Percentiles rank a stretch among this genome's conserved stretches.
Evolutionary conservation across 2,113 vertebrate species (phyloP).

Genomic region (Craseonycteris thonglongyai): DNA sequence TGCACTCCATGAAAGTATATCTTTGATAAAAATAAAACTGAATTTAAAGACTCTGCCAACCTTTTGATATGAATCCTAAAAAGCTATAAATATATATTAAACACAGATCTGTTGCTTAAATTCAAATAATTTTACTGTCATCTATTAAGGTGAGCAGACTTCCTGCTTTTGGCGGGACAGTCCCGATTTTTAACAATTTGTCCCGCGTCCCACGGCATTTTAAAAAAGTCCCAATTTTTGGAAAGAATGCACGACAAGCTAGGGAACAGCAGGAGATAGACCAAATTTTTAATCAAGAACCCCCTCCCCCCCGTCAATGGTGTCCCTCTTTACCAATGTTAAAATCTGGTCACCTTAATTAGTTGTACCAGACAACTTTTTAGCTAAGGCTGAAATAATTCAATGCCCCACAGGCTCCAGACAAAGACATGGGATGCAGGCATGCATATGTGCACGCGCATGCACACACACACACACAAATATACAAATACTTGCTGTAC

Average conservation of each 20-base stretch:
- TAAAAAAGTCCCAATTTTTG: too few species aligned
- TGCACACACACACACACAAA: not conserved
- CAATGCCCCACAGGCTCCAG: not conserved
- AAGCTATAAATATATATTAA: not conserved
- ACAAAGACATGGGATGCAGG: not conserved
- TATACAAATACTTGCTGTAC: not conserved
- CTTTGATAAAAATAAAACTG: constrained; percentile 7
- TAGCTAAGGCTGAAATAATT: not conserved
- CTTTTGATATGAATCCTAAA: not conserved
- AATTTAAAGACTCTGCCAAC: not conserved
- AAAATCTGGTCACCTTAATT: too few species aligned
- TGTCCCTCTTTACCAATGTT: too few species aligned
- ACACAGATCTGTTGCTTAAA: not conserved
- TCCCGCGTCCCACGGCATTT: too few species aligned
- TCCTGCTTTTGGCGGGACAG: too few species aligned
- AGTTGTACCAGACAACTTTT: not conserved
- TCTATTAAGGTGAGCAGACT: too few species aligned
- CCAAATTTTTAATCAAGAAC: too few species aligned
- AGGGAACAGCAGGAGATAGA: too few species aligned
- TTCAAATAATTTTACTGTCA: not conserved
- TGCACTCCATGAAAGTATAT: not conserved
- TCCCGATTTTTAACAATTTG: too few species aligned
- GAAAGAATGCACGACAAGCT: too few species aligned
- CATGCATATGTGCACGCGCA: rapidly evolving
- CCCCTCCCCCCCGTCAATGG: too few species aligned